phyloP scores from a whole-genome alignment of 2,797 vertebrate species.

The Cuniculus paca region DNA sequence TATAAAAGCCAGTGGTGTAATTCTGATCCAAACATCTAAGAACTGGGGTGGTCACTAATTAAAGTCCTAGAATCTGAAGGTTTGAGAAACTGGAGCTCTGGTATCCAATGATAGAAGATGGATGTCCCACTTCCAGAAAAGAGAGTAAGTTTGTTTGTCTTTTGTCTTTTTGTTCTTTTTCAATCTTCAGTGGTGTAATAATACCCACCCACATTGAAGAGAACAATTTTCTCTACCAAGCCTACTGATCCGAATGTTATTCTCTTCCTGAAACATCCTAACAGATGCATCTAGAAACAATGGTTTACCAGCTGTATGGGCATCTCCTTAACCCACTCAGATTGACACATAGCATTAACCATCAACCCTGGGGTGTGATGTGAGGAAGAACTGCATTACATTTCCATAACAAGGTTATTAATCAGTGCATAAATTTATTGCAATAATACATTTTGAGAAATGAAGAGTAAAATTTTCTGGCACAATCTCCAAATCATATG shows the following conservation, averaged over 20 bases:
- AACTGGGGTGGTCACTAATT: not conserved
- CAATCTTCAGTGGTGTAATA: not conserved
- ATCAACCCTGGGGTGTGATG: not conserved
- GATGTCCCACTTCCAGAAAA: not conserved
- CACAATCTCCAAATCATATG: not conserved
- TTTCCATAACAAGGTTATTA: not conserved
- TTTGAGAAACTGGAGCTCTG: not conserved
- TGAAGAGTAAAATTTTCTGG: not conserved
- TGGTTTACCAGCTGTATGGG: conserved; percentile 7
- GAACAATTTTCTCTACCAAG: not conserved
- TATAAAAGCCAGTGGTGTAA: not conserved
- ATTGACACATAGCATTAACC: not conserved
- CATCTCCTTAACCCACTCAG: not conserved
- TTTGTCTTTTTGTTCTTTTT: not conserved
- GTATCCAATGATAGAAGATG: not conserved
- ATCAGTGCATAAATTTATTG: not conserved
- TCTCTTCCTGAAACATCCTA: not conserved
- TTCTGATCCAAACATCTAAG: not conserved
- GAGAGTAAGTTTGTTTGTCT: not conserved
- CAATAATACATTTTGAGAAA: conserved; percentile 4
- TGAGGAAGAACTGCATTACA: conserved; percentile 18
- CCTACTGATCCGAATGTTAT: not conserved
- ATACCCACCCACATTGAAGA: not conserved
- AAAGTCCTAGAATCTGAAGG: not conserved
- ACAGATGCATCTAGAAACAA: not conserved